A percentile compares a stretch with the other conserved stretches of the same genome.
These are phyloP conservation scores for Artemia sp. DNA, from an alignment of 2,888 invertebrate species.

Conservation along the genomic window DNA sequence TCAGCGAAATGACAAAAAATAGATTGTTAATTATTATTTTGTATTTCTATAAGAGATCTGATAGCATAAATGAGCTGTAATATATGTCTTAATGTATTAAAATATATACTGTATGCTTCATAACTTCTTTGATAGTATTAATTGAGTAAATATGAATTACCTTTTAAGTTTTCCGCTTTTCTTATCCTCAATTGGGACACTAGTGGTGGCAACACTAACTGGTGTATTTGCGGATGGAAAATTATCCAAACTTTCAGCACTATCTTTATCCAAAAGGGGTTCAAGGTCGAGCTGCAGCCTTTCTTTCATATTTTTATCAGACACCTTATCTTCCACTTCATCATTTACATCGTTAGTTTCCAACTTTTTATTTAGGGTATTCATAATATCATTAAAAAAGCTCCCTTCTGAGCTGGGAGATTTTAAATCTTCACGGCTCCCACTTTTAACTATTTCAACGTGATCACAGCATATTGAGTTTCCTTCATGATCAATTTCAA, in stretches of 20 bases:
- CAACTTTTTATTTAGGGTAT: constrained; percentile 1
- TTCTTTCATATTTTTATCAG: background rate
- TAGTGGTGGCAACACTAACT: background rate
- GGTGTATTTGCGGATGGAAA: background rate
- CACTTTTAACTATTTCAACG: background rate
- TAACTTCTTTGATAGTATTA: too few relatives aligned
- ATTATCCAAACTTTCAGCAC: background rate
- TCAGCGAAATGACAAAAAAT: too few relatives aligned
- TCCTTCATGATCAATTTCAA: too few relatives aligned
- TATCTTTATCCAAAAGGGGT: background rate
- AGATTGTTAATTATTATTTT: too few relatives aligned
- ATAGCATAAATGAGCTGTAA: too few relatives aligned
- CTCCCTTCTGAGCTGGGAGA: constrained; percentile 7
- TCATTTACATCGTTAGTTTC: constrained; percentile 6
- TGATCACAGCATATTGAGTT: background rate
- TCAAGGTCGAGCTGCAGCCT: background rate
- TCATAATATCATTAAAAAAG: constrained; percentile 9
- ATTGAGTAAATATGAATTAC: background rate
- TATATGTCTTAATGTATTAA: too few relatives aligned
- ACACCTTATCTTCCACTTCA: background rate
- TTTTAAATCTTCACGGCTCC: background rate
- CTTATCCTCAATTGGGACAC: constrained; percentile 7
- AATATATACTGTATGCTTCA: too few relatives aligned
- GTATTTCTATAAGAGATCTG: too few relatives aligned
- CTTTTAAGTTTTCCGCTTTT: constrained; percentile 10